A percentile compares a stretch with the other conserved stretches of the same genome.
Conservation (phyloP, 23 tunicate genomes). For the Trididemnum clinides region DNA sequence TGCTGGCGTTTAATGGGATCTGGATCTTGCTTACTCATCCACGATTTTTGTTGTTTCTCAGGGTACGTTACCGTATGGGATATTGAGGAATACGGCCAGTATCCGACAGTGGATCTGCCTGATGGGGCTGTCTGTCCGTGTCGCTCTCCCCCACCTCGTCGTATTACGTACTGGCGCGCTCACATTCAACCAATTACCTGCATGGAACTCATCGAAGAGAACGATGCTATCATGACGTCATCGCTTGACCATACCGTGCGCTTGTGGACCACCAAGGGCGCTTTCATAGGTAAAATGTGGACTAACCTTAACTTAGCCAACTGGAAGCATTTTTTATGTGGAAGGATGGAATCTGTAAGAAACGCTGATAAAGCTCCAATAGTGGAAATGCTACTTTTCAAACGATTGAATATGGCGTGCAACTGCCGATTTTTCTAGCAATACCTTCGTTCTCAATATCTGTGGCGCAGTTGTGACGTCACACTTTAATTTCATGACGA, state of each 20-base stretch:
- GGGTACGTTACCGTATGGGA: slow-evolving; percentile 70
- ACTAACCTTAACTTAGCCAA: too few relatives aligned
- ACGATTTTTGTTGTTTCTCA: not conserved
- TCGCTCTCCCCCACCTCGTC: slow-evolving; percentile 35
- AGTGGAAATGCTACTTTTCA: too few relatives aligned
- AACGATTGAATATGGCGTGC: too few relatives aligned
- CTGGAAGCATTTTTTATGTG: too few relatives aligned
- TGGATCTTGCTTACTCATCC: too few relatives aligned
- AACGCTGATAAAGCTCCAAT: too few relatives aligned
- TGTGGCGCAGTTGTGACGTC: too few relatives aligned
- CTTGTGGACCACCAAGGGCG: slow-evolving; percentile 71
- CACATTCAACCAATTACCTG: slow-evolving; percentile 82
- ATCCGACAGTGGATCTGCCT: slow-evolving; percentile 23
- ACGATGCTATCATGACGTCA: slow-evolving; percentile 64
- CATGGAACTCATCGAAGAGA: slow-evolving; percentile 50
- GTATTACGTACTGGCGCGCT: slow-evolving; percentile 66
- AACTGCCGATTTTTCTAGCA: too few relatives aligned
- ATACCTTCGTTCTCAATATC: too few relatives aligned
- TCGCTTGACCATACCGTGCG: slow-evolving; percentile 81
- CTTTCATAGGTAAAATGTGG: slow-evolving; percentile 70
- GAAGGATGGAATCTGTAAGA: too few relatives aligned
- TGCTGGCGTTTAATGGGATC: too few relatives aligned
- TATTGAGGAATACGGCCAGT: slow-evolving; percentile 44
- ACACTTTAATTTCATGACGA: too few relatives aligned
- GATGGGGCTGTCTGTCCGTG: slow-evolving; percentile 17